Base-by-base conservation (phyloP, 2,797 vertebrate species). In the Lutjanus argentimaculatus region DNA sequence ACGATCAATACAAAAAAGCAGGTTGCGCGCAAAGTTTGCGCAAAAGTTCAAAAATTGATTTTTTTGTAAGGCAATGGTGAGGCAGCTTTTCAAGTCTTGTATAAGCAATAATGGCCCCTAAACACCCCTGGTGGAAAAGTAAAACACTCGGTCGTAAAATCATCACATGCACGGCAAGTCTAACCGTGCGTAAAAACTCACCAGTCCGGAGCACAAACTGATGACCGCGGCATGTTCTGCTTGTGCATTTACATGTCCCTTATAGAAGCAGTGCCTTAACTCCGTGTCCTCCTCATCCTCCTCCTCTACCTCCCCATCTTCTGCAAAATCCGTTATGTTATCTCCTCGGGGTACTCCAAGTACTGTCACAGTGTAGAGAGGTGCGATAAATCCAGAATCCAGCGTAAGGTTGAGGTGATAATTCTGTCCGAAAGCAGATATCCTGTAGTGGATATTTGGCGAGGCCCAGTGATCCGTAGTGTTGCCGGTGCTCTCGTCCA, bases 201-300 rank as follows among this genome's bases (percentile, higher is more conserved):
- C 99, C 97, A 99, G 97, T 86, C 99, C 99, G 65, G 99, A 97
- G 95, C 99, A 99, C 89, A 99, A 96, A 91, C 98, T 99, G 96
- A 99, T 98, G 83, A 98, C 97, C 52, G 98, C 98, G 61, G 96
- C 96, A 92, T 98, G 97, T 83, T 97, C 96, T 49, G 95, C 91
- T 71, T 96, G 93, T 83, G 97, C 96, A 66, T 99, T 99, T 89
- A 99, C 98, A 91, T 97, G 97, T 89, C 99, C 99, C 90, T 95
- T 97, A 92, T 99, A 99, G 91, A 99, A 99, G 92, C 99, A 99
- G 91, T 99, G 98, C 91, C 96, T 96, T 84, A 98, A 95, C 91
- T 98, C 97, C 62, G 95, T 94, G 89, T 98, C 97, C 81, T 97
- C 97, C 89, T 97, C 96, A 65, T 94, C 89, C 65, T 85, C 91